Base-by-base conservation (phyloP, 1,140 invertebrate species). In the Hetaerina americana region DNA sequence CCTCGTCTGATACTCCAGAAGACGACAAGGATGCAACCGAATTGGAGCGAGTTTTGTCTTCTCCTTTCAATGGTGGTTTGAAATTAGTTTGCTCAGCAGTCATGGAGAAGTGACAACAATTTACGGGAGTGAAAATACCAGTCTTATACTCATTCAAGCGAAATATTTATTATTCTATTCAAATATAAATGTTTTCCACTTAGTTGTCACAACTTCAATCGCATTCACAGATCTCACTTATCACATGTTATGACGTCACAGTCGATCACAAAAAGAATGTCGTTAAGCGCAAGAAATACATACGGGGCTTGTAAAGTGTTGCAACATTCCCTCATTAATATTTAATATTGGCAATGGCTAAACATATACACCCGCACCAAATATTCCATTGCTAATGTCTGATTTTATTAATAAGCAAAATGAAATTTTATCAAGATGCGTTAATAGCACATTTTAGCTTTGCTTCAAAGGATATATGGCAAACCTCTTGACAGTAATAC, bases 1-100 rank as follows among this genome's bases (percentile, higher is more conserved):
- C 85, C 80, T 87, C 88, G 79, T 88, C 89, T 76, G 84, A 80
- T 69, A 76, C 68, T 26, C 74, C 73, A 71, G 75, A 77, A 72
- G 77, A 76, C 5, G 74, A 74, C 12, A 76, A 68, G 40, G 75
- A 75, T 68, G 70, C 73, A 68, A 74, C 70, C 66, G 75, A 75
- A 72, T 73, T 75, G 24, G 74, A 72, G 70, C 72, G 68, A 18
- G 66, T 73, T 57, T 72, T 68, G 31, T 74, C 74, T 74, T 75
- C 75, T 28, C 72, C 29, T 74, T 75, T 76, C 66, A 76, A 72
- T 40, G 74, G 74, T 68, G 74, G 66, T 74, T 76, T 77, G 27
- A 77, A 73, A 57, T 74, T 77, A 25, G 76, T 74, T 75, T 76
- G 76, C 73, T 77, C 77, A 73, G 76, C 77, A 76, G 75, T 75